Percentiles rank a stretch among this genome's conserved stretches.
These are phyloP conservation scores for Mactromeris polynyma DNA, from an alignment of 2,888 invertebrate species.

Conservation along the genomic window DNA sequence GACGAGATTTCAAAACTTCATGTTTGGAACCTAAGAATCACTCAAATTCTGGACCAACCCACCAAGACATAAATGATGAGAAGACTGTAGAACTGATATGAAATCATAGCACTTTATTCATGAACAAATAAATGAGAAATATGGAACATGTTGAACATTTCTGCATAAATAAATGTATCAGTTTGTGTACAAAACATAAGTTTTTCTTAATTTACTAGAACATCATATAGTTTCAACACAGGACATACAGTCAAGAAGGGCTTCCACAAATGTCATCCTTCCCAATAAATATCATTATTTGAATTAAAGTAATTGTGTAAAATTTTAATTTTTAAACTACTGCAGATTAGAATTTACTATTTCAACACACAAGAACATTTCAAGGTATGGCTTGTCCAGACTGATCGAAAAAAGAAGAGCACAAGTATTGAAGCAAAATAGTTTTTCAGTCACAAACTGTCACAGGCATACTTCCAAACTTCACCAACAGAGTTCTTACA, in stretches of 20 bases:
- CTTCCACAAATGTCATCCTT: neutral
- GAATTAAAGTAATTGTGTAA: neutral
- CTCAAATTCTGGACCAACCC: neutral
- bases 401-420: too few species aligned
- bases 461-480: too few species aligned
- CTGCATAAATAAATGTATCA: neutral
- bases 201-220: neutral
- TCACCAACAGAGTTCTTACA: too few species aligned
- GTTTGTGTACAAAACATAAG: neutral
- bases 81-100: neutral
- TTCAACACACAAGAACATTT: neutral
- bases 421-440: too few species aligned
- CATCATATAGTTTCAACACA: neutral
- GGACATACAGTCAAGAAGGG: neutral
- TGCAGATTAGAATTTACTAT: neutral
- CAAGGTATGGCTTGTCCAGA: too few species aligned
- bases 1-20: neutral
- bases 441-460: too few species aligned
- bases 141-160: neutral
- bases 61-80: too few species aligned
- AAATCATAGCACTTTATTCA: constrained; percentile 22
- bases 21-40: neutral
- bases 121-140: constrained; percentile 17
- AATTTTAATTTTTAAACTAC: neutral
- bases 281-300: neutral